Percentiles rank a stretch among this genome's conserved stretches.
Evolutionary conservation across 92 coral and sea anemone species (phyloP).

Genomic region (Epizoanthus stellaris): DNA sequence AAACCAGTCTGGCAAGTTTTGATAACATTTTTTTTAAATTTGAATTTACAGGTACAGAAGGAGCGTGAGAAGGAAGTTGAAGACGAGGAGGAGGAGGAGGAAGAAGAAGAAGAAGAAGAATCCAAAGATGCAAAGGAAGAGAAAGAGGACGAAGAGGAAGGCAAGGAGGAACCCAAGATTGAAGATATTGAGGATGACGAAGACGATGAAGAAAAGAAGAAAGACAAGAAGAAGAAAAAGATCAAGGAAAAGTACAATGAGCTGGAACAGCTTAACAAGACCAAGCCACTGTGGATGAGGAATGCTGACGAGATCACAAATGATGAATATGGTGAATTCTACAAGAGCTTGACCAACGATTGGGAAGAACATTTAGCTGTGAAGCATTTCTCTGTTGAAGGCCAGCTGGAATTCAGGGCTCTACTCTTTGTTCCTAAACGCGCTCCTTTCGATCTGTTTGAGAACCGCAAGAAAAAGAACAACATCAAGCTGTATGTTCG

Average conservation of each 20-base stretch:
- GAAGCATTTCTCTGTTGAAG: conserved; percentile 99
- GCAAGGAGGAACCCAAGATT: conserved; percentile 77
- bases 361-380: conserved; percentile 99
- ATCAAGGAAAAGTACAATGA: conserved; percentile 95
- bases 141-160: conserved; percentile 71
- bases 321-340: conserved; percentile 96
- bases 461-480: conserved; percentile 97
- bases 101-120: conserved; percentile 68
- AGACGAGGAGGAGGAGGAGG: conserved; percentile 82
- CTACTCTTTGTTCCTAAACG: conserved; percentile 91
- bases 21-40: background rate
- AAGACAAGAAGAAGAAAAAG: conserved; percentile 92
- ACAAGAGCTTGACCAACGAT: conserved; percentile 99
- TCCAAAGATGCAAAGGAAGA: conserved; percentile 77
- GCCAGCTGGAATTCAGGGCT: conserved; percentile 97
- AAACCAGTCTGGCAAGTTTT: background rate
- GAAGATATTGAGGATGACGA: conserved; percentile 89
- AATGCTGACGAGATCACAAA: conserved; percentile 94
- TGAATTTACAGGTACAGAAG: conserved; percentile 79
- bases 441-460: conserved; percentile 98
- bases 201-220: conserved; percentile 75
- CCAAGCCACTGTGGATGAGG: conserved; percentile 99
- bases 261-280: conserved; percentile 95
- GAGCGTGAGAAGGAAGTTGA: conserved; percentile 99
- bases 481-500: conserved; percentile 99